Base-by-base conservation (phyloP, 2,797 vertebrate genomes). In the Psittacula echo region DNA sequence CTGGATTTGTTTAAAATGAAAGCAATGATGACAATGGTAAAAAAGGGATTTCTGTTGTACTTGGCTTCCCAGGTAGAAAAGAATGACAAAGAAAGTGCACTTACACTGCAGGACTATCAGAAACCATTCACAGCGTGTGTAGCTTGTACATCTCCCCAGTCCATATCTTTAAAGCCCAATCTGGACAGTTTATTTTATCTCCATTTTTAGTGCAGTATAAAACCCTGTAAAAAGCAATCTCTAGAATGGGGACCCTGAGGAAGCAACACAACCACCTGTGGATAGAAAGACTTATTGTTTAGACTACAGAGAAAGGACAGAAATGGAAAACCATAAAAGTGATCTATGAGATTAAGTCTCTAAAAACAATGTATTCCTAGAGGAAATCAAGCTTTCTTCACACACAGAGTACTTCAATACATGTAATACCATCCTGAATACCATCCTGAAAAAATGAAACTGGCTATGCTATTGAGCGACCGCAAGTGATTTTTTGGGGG, bases 161-260 rank as follows among this genome's bases (percentile, higher is more conserved):
- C 82, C 67, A 1, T 29, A 79, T 58, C 81, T 89, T 90, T 76
- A 76, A 94, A 96, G 37, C 19, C 65, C 87, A 88, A 77, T 58
- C 85, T 91, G 80, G 77, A 71, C 71, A 93, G 56, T 94, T 95
- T 85, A 74, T 88, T 94, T 96, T 67, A 84, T 94, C 77, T 93
- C 82, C 77, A 50, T 29, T 93, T 95, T 96, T 58, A 96, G 84
- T 53, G 60, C 51, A 82, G 51, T 67, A 74, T 89, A 95, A 93
- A 90, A 56, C 41, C 51, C 19, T 65, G 45, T 65, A 58, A 91
- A 90, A 96, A 90, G 51, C 89, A 94, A 71, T 82, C 34, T 78
- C 77, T 37, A 70, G 48, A 72, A 89, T 14, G 53, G 80, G 37
- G 45, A 85, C 72, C 72, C 62, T 2, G 9, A 92, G 79, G 54